Evolutionary conservation across 1,140 invertebrate species (phyloP).

Genomic region (Delia radicum): DNA sequence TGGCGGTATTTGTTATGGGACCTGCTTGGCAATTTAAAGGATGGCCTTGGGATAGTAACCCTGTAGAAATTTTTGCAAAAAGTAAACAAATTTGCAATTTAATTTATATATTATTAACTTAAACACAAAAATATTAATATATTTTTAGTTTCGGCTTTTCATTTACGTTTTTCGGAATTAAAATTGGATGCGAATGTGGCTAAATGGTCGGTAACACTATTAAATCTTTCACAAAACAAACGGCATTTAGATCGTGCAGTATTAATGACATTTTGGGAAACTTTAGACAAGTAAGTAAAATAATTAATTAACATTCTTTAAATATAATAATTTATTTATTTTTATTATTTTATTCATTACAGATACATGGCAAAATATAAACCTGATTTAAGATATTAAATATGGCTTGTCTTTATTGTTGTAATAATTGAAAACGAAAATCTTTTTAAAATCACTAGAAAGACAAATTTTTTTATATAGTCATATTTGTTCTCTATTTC

Average conservation of each 20-base stretch:
- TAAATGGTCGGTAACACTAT: constrained; percentile 93
- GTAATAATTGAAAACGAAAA: not conserved
- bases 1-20: constrained; percentile 98
- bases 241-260: constrained; percentile 95
- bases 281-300: constrained; percentile 81
- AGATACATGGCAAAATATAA: constrained; percentile 91
- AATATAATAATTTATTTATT: constrained; percentile 20
- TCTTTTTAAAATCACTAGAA: not conserved
- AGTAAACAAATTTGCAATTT: constrained; percentile 64
- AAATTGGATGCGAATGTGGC: constrained; percentile 90
- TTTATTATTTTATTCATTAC: constrained; percentile 53
- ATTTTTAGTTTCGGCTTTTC: constrained; percentile 90
- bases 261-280: constrained; percentile 96
- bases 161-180: constrained; percentile 96
- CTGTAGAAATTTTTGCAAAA: constrained; percentile 96
- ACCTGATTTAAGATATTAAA: constrained; percentile 84
- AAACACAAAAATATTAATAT: not conserved
- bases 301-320: not conserved
- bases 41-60: constrained; percentile 98
- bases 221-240: constrained; percentile 89
- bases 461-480: not conserved
- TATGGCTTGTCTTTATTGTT: constrained; percentile 6
- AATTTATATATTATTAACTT: too few species aligned
- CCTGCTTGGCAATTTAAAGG: constrained; percentile 99
- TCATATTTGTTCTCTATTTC: not conserved